A percentile compares a stretch with the other conserved stretches of the same genome.
These are phyloP conservation scores for Nephrotoma appendiculata DNA, from an alignment of 2,888 invertebrate genomes.

Conservation along the genomic window DNA sequence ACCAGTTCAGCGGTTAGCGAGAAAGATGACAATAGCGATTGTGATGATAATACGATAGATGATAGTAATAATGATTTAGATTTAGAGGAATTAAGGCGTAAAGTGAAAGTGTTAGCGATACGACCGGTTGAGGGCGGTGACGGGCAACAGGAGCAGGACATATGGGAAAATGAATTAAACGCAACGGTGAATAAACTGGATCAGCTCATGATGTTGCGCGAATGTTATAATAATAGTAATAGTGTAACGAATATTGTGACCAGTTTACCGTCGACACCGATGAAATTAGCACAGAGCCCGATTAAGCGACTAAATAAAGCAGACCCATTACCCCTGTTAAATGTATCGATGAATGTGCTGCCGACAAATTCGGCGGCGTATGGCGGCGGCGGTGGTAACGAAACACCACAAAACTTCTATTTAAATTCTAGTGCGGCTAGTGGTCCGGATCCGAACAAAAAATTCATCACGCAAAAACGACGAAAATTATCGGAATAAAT, in stretches of 20 bases:
- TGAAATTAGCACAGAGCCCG: conserved; percentile 18
- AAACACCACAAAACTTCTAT: not conserved
- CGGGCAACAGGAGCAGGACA: conserved; percentile 44
- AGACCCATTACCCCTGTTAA: conserved; percentile 29
- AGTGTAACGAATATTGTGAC: not conserved
- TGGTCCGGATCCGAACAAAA: not conserved
- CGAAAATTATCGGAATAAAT: not conserved
- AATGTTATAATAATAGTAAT: conserved; percentile 18
- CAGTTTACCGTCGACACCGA: conserved; percentile 29
- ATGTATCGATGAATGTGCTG: conserved; percentile 32
- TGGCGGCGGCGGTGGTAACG: not conserved
- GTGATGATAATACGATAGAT: conserved; percentile 21
- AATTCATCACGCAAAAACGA: not conserved
- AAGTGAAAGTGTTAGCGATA: conserved; percentile 55
- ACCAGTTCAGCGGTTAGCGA: conserved; percentile 37
- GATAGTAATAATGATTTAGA: conserved; percentile 22
- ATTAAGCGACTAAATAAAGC: conserved; percentile 28
- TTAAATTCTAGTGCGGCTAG: not conserved
- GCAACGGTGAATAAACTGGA: conserved; percentile 65
- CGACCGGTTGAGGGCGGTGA: conserved; percentile 61
- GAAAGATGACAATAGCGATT: conserved; percentile 24
- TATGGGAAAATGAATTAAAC: conserved; percentile 63
- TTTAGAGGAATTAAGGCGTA: conserved; percentile 49
- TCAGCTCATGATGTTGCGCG: conserved; percentile 52
- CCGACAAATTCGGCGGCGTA: conserved; percentile 17